A percentile compares a stretch with the other conserved stretches of the same genome.
phyloP scores from a whole-genome alignment of 2,888 invertebrate genomes.

The Parnassius orleans region DNA sequence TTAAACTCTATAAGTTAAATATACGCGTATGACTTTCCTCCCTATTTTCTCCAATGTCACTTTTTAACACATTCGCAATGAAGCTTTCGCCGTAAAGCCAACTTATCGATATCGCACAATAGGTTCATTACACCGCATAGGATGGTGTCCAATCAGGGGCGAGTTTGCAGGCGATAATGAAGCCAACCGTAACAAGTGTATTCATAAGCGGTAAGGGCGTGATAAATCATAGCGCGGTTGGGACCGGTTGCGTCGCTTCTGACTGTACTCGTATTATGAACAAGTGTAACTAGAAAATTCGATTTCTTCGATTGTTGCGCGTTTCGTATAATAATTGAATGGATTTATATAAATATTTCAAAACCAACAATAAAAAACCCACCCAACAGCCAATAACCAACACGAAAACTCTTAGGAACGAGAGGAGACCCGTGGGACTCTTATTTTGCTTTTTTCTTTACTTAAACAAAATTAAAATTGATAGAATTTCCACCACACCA shows the following conservation, averaged over 20 bases:
- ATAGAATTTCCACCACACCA: too few species aligned
- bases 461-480: too few species aligned
- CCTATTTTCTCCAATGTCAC: neutral
- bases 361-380: too few species aligned
- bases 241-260: conserved; percentile 46
- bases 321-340: neutral
- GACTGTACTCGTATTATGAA: conserved; percentile 35
- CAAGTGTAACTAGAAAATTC: conserved; percentile 27
- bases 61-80: neutral
- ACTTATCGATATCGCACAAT: conserved; percentile 50
- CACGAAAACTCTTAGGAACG: too few species aligned
- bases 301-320: conserved; percentile 7
- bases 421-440: too few species aligned
- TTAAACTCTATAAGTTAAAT: too few species aligned
- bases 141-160: conserved; percentile 68
- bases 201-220: conserved; percentile 74
- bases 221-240: conserved; percentile 65
- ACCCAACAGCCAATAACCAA: too few species aligned
- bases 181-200: conserved; percentile 74
- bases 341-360: too few species aligned
- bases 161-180: conserved; percentile 69
- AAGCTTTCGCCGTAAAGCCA: conserved; percentile 21
- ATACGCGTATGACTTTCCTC: too few species aligned
- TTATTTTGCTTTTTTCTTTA: too few species aligned
- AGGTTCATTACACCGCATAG: conserved; percentile 60